Percentiles rank a stretch among this genome's conserved stretches.
phyloP scores from a whole-genome alignment of 2,113 vertebrate species.

The Trogon surrucura region DNA sequence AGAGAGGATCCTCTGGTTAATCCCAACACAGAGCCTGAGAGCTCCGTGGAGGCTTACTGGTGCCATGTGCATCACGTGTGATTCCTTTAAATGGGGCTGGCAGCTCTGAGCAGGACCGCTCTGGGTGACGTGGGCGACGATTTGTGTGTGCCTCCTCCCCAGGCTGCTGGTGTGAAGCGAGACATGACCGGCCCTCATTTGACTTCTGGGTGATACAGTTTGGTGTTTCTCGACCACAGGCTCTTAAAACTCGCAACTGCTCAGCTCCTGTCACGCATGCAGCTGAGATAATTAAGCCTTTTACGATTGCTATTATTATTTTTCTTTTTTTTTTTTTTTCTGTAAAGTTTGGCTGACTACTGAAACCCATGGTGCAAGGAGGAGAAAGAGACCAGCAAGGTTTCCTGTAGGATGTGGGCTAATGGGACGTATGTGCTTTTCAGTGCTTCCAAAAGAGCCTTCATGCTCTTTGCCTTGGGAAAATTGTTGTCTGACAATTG shows the following conservation, averaged over 20 bases:
- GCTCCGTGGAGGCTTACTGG: rapidly evolving
- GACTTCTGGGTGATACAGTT: conserved; percentile 8
- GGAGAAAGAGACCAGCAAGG: background rate
- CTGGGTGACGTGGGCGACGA: rapidly evolving
- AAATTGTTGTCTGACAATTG: background rate
- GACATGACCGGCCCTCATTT: conserved; percentile 38
- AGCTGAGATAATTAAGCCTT: conserved; percentile 6
- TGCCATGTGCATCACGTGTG: background rate
- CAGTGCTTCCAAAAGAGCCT: background rate
- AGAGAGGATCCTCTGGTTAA: rapidly evolving
- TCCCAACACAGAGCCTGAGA: background rate
- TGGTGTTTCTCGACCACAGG: conserved; percentile 41
- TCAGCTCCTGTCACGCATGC: conserved; percentile 41
- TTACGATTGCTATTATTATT: background rate
- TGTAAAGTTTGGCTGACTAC: background rate
- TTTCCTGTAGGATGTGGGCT: background rate
- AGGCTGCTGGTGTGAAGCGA: background rate
- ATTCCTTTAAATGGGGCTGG: background rate
- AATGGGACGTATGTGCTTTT: background rate
- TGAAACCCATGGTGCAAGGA: background rate
- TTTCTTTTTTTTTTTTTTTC: conserved; percentile 2
- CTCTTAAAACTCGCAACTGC: conserved; percentile 46
- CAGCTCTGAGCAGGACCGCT: background rate
- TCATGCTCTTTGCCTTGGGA: background rate
- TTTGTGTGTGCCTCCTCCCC: background rate